Base-by-base conservation (phyloP, 2,113 vertebrate species). In the Istiophorus platypterus region DNA sequence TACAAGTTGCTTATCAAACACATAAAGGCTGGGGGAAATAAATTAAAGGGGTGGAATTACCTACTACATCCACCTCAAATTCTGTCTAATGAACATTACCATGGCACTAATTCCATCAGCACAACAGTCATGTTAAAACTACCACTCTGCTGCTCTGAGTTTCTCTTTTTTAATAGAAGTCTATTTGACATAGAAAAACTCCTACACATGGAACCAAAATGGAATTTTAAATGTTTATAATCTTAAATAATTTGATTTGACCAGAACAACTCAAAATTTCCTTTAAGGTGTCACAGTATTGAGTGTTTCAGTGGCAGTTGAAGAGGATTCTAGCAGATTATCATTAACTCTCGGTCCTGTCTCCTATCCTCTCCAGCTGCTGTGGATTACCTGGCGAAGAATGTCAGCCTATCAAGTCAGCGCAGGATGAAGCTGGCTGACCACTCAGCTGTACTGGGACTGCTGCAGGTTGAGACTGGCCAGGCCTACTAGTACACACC, bases 361-460 rank as follows among this genome's bases (percentile, higher is more conserved):
- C 24, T 67, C 24, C 20, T 65, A 31, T 83, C 26, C 1, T 67
- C 31, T 45, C n/a, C 92, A 98, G 98, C 96, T 24, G 97, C 98
- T 10, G 98, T 99, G 67, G 98, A 99, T 90, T 99, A 99, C 87
- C 91, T 99, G 96, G 97, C 98, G 68, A 99, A 99, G 94, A 99
- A 99, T 22, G 97, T 98, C 71, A 96, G 97, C 86, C 95, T 99
- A 89, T 97, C 97, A 84, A 97, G 96, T 54, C 98, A 99, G 94
- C 97, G 97, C 61, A 94, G 97, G 89, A 97, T 99, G 97, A 99
- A 99, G 94, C 95, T 99, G 0, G 95, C 97, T 5, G 97, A 99
- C 84, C 98, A 99, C 88, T 99, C 98, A 0, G 97, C 97, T 0
- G 98, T 99, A 34, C 95, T 99, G 93, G 98, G 98, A 64, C 96